A percentile compares a stretch with the other conserved stretches of the same genome.
These are phyloP conservation scores for Mizuhopecten yessoensis DNA, from an alignment of 1,140 invertebrate genomes.

Conservation along the genomic window DNA sequence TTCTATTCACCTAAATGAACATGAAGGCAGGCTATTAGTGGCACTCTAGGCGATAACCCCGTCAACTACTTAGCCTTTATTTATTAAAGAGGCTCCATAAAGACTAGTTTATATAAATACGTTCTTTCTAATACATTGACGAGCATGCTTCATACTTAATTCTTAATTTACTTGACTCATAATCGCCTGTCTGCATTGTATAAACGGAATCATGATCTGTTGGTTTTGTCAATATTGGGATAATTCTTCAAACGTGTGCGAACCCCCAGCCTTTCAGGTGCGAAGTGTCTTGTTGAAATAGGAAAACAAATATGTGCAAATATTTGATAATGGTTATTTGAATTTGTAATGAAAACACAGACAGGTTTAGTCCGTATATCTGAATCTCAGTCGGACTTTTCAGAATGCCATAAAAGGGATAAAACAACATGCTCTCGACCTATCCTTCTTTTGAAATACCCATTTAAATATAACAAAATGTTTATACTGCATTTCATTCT, in stretches of 20 bases:
- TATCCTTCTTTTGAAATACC: background rate
- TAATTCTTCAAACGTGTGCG: background rate
- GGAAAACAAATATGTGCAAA: conserved; percentile 34
- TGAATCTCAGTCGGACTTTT: background rate
- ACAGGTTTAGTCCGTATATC: background rate
- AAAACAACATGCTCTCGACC: no score
- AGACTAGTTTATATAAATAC: background rate
- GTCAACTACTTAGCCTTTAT: background rate
- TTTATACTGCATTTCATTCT: background rate
- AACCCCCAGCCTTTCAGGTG: background rate
- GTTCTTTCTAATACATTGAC: conserved; percentile 13
- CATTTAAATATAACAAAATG: background rate
- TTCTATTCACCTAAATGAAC: background rate
- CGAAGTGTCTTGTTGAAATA: conserved; percentile 38
- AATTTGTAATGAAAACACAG: conserved; percentile 11
- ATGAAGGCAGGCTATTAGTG: background rate
- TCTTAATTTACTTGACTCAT: conserved; percentile 21
- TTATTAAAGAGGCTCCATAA: background rate
- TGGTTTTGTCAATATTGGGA: background rate
- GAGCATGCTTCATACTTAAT: conserved; percentile 15
- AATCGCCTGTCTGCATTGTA: conserved; percentile 5
- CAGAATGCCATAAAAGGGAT: no score
- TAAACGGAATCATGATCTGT: background rate
- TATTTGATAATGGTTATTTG: background rate
- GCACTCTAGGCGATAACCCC: background rate